Conservation (phyloP, 2,797 vertebrate species). For the Prionace glauca region DNA sequence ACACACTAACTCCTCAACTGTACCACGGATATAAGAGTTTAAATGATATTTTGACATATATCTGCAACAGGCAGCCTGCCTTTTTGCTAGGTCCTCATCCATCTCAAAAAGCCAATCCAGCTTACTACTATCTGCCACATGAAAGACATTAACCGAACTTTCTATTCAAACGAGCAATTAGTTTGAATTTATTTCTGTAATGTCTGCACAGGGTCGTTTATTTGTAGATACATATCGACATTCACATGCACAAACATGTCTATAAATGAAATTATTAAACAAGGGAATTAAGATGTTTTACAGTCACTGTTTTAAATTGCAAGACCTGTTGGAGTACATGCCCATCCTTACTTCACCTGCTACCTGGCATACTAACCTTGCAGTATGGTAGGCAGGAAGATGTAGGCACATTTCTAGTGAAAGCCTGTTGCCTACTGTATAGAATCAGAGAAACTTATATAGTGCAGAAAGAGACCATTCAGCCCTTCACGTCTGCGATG, state of each 20-base stretch:
- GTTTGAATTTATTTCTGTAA: not conserved
- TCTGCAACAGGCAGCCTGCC: not conserved
- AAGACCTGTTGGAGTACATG: not conserved
- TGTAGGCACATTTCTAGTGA: too few species aligned
- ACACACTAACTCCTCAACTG: not conserved
- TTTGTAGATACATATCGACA: not conserved
- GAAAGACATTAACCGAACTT: not conserved
- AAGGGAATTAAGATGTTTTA: not conserved
- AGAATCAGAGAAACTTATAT: not conserved
- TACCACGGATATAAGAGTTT: not conserved
- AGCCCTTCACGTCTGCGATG: too few species aligned
- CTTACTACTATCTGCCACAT: not conserved
- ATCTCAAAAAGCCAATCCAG: not conserved
- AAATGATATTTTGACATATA: constrained; percentile 11
- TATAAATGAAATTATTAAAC: not conserved
- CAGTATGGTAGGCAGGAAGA: too few species aligned
- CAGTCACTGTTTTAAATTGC: not conserved
- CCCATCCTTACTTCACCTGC: too few species aligned
- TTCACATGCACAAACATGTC: not conserved
- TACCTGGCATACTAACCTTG: too few species aligned
- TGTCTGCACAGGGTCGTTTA: not conserved
- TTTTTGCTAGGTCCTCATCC: not conserved
- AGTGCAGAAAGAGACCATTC: too few species aligned
- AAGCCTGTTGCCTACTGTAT: not conserved
- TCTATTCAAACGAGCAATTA: not conserved